These are phyloP conservation scores for Triplophysa dalaica DNA, from an alignment of 2,113 vertebrate genomes.

Conservation along the genomic window DNA sequence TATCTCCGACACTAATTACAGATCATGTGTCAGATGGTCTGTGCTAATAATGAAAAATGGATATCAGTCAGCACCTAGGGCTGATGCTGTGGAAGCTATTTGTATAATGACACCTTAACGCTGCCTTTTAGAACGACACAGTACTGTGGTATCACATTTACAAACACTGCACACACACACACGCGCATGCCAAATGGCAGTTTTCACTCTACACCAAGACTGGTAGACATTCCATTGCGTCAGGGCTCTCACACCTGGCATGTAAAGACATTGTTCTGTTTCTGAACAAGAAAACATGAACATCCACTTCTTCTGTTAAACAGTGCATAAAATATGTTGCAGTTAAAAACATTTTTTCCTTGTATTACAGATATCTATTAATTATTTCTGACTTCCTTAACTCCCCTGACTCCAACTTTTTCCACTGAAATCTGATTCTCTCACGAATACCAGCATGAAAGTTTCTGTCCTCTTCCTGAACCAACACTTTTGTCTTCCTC, in stretches of 20 bases:
- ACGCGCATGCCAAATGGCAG: constrained; percentile 12
- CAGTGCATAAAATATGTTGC: not conserved
- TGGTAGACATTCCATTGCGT: not conserved
- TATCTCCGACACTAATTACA: constrained; percentile 6
- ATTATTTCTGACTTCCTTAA: not conserved
- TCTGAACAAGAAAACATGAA: constrained; percentile 43
- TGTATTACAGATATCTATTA: not conserved
- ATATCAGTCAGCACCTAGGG: not conserved
- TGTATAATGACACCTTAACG: constrained; percentile 29
- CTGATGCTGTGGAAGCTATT: constrained; percentile 28
- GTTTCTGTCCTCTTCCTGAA: constrained; percentile 32
- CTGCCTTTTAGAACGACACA: not conserved
- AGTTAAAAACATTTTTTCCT: not conserved
- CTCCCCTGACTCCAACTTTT: not conserved
- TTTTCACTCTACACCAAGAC: constrained; percentile 27
- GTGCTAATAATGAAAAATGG: not conserved
- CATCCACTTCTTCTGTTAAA: not conserved
- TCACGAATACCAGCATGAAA: constrained; percentile 43
- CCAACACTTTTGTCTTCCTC: constrained; percentile 36
- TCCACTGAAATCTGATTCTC: constrained; percentile 34
- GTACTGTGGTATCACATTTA: constrained; percentile 39
- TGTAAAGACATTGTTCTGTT: constrained; percentile 15
- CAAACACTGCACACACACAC: constrained; percentile 21
- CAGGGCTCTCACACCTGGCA: constrained; percentile 21
- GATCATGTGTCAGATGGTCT: constrained; percentile 7